phyloP scores from a whole-genome alignment of 1,140 invertebrate genomes.

The Amphibalanus amphitrite region DNA sequence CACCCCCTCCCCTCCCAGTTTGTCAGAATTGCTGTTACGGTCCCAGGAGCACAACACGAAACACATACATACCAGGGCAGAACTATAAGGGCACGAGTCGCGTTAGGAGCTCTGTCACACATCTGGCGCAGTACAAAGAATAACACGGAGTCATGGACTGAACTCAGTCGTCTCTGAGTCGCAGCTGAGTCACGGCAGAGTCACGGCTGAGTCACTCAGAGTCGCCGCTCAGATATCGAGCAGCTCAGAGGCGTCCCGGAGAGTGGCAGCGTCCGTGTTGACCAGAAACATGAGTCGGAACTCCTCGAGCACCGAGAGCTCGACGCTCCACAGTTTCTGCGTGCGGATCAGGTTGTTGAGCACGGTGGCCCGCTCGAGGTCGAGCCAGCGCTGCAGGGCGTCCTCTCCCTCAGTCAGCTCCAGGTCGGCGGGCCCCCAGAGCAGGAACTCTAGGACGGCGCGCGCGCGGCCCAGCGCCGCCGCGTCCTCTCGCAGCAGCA shows the following conservation, averaged over 20 bases:
- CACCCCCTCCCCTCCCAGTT: no score
- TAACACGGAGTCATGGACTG: no score
- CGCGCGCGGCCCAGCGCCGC: neutral
- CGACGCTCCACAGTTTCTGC: slow-evolving; percentile 29
- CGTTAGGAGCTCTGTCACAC: no score
- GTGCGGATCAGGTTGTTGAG: slow-evolving; percentile 55
- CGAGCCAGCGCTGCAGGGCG: slow-evolving; percentile 57
- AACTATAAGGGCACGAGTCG: no score
- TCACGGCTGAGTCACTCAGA: neutral
- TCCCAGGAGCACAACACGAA: no score
- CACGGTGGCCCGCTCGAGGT: slow-evolving; percentile 59
- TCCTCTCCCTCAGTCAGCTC: slow-evolving; percentile 29
- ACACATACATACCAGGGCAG: no score
- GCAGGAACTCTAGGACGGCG: neutral
- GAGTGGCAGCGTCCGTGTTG: slow-evolving; percentile 36
- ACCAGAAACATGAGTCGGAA: slow-evolving; percentile 63
- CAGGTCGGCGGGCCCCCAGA: neutral
- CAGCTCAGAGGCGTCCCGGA: slow-evolving; percentile 15
- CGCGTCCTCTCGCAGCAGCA: neutral
- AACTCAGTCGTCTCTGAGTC: no score
- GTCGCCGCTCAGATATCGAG: neutral
- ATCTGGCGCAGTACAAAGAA: no score
- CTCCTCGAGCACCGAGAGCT: slow-evolving; percentile 56
- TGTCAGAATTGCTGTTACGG: no score
- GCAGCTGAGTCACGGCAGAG: no score